Evolutionary conservation across 1,140 invertebrate species (phyloP), one percentile per base, ranked within the genome.

Genomic region (Musca vetustissima): DNA sequence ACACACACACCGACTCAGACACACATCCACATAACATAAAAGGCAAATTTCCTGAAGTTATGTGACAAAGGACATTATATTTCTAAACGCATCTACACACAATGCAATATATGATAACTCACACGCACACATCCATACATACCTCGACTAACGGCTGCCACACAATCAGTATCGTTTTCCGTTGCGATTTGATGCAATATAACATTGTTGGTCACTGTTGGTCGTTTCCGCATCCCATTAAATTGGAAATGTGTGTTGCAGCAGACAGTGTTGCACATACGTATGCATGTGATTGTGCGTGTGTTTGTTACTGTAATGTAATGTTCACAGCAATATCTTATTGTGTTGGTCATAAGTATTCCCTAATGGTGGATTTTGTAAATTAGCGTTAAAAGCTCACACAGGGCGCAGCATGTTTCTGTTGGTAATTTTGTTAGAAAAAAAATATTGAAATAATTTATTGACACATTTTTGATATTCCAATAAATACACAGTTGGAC

Each of bases 41-140:
- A 61, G 28, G 57, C 57, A 36, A n/a, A 61, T 61, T 61, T 61
- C 57, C 57, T 28, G 57, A 36, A 61, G 17, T 61, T 32, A 61
- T 61, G 57, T 61, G 57, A 61, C 57, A 61, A 61, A 61, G n/a
- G 17, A 36, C 36, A 61, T 61, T 61, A 61, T 32, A 61, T 36
- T 61, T 17, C 57, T 43, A 61, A 32, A 61, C 32, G 32, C 36
- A 61, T 28, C 19, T 36, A 28, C 24, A 43, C 36, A 43, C 36
- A 43, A 43, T 43, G 36, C 36, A 43, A 43, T 13, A 43, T 43
- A 13, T 7, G 36, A 9, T 43, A 3, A 28, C 28, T 28, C 28
- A 61, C 21, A 21, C 49, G 6, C 17, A 52, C 17, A 52, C 49
- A 14, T 14, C 21, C 9, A 7, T 52, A 22, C 21, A 52, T 14